These are phyloP conservation scores for Octonoba sinensis DNA, from an alignment of 2,888 invertebrate species.

Conservation along the genomic window DNA sequence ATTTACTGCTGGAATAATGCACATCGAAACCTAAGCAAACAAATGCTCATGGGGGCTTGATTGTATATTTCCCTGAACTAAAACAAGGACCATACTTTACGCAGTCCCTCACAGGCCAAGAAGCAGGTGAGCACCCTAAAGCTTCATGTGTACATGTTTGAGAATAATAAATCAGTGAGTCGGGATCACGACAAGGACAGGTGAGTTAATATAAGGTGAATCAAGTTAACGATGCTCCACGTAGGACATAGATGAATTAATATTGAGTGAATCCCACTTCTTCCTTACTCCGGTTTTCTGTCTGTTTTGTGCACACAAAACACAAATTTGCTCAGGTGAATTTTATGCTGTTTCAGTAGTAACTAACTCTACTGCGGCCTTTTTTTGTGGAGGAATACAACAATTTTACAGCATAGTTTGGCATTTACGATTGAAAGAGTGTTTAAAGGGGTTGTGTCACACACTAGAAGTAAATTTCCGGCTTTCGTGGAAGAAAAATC, in stretches of 20 bases:
- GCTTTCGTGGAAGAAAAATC: too few species aligned
- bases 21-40: too few species aligned
- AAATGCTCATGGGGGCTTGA: too few species aligned
- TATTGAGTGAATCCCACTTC: neutral
- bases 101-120: neutral
- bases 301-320: neutral
- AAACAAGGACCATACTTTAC: neutral
- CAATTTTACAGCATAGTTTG: too few species aligned
- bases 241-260: constrained; percentile 4
- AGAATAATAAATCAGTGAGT: constrained; percentile 2
- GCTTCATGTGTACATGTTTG: neutral
- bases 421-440: too few species aligned
- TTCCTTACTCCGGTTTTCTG: constrained; percentile 5
- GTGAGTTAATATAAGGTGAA: constrained; percentile 20
- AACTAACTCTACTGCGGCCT: neutral
- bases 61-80: neutral
- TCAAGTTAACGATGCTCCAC: constrained; percentile 14
- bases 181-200: constrained; percentile 29
- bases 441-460: too few species aligned
- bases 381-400: too few species aligned
- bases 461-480: too few species aligned
- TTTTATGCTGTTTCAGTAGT: constrained; percentile 8
- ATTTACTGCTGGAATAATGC: too few species aligned
- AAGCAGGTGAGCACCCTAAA: neutral
- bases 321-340: constrained; percentile 10